phyloP scores from a whole-genome alignment of 2,113 vertebrate genomes.

The Corythornis cristatus region DNA sequence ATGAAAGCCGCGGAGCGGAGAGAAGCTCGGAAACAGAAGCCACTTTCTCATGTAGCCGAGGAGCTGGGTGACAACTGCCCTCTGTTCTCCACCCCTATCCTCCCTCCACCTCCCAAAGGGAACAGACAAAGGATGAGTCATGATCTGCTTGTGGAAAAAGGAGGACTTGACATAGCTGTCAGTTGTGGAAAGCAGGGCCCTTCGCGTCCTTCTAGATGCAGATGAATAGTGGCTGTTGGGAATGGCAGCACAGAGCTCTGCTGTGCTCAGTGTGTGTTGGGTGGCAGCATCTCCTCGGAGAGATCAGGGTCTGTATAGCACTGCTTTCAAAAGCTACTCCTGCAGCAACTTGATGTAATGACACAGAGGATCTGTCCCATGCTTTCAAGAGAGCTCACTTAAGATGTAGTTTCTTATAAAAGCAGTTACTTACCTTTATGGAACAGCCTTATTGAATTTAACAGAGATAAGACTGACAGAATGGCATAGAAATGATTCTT shows the following conservation, averaged over 20 bases:
- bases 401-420: neutral
- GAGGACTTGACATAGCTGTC: neutral
- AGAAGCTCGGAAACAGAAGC: slow-evolving; percentile 64
- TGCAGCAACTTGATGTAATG: neutral
- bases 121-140: slow-evolving; percentile 30
- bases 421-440: slow-evolving; percentile 4
- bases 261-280: neutral
- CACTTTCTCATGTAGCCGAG: slow-evolving; percentile 56
- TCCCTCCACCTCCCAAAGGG: slow-evolving; percentile 14
- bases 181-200: slow-evolving; percentile 15
- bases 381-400: neutral
- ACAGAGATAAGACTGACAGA: neutral
- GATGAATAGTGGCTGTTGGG: neutral
- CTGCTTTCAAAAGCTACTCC: neutral
- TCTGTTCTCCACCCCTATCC: slow-evolving; percentile 63
- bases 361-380: neutral
- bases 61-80: slow-evolving; percentile 64
- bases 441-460: neutral
- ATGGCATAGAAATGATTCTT: neutral
- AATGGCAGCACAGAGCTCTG: neutral
- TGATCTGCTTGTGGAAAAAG: neutral
- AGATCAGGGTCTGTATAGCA: fast-evolving
- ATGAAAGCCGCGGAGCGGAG: slow-evolving; percentile 51
- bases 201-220: neutral
- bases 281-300: fast-evolving